These are phyloP conservation scores for Sinotaia quadrata DNA, from an alignment of 2,888 invertebrate species.

Conservation along the genomic window DNA sequence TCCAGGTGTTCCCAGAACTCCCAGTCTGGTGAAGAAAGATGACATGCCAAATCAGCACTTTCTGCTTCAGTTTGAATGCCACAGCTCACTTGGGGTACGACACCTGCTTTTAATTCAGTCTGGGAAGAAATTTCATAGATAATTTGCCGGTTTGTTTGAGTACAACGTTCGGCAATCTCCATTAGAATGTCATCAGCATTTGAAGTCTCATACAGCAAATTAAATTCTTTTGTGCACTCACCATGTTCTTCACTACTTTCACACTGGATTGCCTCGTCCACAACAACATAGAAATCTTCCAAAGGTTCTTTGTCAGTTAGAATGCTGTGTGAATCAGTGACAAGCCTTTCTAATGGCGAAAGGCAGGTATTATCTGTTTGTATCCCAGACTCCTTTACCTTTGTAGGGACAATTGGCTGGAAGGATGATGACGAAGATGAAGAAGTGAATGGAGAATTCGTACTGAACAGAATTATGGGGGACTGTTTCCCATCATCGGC, in stretches of 20 bases:
- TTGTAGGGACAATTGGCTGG: background rate
- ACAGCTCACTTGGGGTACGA: background rate
- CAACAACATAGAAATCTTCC: slow-evolving; percentile 40
- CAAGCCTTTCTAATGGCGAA: slow-evolving; percentile 46
- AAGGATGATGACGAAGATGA: slow-evolving; percentile 14
- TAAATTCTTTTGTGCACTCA: background rate
- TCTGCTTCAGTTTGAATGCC: background rate
- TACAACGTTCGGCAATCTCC: slow-evolving; percentile 11
- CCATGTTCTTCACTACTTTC: slow-evolving; percentile 5
- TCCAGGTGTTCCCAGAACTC: slow-evolving; percentile 25
- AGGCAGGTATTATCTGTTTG: slow-evolving; percentile 45
- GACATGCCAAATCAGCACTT: background rate
- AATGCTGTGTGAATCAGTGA: no score
- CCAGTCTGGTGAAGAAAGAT: background rate
- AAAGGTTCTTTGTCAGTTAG: slow-evolving; percentile 37
- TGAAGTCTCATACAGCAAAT: background rate
- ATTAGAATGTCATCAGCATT: slow-evolving; percentile 1
- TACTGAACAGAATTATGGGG: slow-evolving; percentile 31
- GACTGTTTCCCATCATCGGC: slow-evolving; percentile 39
- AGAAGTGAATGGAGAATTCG: background rate
- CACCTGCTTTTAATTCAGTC: background rate
- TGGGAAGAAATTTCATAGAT: slow-evolving; percentile 26
- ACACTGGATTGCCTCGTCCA: slow-evolving; percentile 49
- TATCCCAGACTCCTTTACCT: slow-evolving; percentile 20
- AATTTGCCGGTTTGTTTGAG: slow-evolving; percentile 14